A percentile compares a stretch with the other conserved stretches of the same genome.
phyloP scores from a whole-genome alignment of 2,888 invertebrate genomes.

The Spicauda simplicius region DNA sequence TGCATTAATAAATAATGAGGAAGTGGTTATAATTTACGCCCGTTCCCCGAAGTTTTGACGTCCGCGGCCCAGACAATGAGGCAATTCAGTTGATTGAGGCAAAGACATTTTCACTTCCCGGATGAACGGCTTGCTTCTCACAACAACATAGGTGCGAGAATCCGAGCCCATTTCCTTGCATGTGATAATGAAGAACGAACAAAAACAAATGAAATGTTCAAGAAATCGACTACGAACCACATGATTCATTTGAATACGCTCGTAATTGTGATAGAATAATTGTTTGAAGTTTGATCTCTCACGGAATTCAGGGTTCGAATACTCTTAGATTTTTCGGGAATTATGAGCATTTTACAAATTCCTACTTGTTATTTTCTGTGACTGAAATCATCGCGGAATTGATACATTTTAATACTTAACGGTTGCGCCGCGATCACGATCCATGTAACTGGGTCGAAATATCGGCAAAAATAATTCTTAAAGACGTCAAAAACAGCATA shows the following conservation, averaged over 20 bases:
- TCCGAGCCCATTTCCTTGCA: constrained; percentile 50
- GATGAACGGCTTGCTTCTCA: constrained; percentile 56
- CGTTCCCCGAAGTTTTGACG: constrained; percentile 36
- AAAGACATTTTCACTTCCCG: constrained; percentile 52
- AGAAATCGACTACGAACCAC: background rate
- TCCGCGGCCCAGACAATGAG: constrained; percentile 32
- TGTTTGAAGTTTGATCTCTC: too few relatives aligned
- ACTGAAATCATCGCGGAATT: too few relatives aligned
- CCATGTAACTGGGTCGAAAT: too few relatives aligned
- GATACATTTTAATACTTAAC: too few relatives aligned
- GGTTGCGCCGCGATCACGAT: too few relatives aligned
- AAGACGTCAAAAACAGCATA: too few relatives aligned
- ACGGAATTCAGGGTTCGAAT: too few relatives aligned
- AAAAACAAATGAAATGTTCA: background rate
- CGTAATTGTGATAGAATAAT: too few relatives aligned
- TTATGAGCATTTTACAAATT: too few relatives aligned
- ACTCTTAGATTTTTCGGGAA: too few relatives aligned
- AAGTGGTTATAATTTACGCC: constrained; percentile 22
- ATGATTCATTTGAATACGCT: background rate
- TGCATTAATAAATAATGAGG: constrained; percentile 12
- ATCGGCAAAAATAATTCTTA: too few relatives aligned
- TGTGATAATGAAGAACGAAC: constrained; percentile 34
- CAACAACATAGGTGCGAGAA: constrained; percentile 41
- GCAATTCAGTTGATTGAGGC: constrained; percentile 35
- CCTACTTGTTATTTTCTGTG: too few relatives aligned